A percentile compares a stretch with the other conserved stretches of the same genome.
Evolutionary conservation across 2,888 invertebrate genomes (phyloP).

Genomic region (Keiferia lycopersicella): DNA sequence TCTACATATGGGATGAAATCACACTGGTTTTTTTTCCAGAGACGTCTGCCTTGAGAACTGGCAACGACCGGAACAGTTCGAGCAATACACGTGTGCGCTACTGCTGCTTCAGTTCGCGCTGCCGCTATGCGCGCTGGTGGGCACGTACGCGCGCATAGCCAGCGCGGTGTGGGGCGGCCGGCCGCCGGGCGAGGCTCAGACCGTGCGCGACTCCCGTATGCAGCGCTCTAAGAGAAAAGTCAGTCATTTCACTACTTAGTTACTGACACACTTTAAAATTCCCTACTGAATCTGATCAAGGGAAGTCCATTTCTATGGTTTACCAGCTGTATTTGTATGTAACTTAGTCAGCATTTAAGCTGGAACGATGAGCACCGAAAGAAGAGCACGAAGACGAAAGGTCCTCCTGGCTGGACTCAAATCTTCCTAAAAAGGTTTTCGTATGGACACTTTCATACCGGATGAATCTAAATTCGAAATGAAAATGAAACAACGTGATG

Average conservation of each 20-base stretch:
- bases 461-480: too few relatives aligned
- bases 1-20: too few relatives aligned
- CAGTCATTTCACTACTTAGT: neutral
- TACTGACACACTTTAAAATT: too few relatives aligned
- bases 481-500: too few relatives aligned
- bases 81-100: conserved; percentile 88
- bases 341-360: neutral
- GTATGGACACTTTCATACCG: too few relatives aligned
- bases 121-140: conserved; percentile 89
- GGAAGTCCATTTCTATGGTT: neutral
- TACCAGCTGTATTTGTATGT: too few relatives aligned
- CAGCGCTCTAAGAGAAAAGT: conserved; percentile 85
- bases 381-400: too few relatives aligned
- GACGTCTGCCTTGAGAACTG: conserved; percentile 88
- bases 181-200: conserved; percentile 94
- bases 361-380: neutral
- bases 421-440: too few relatives aligned
- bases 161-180: conserved; percentile 92
- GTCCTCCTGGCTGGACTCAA: too few relatives aligned
- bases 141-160: conserved; percentile 93
- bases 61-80: conserved; percentile 83
- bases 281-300: neutral
- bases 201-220: conserved; percentile 89
- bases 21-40: conserved; percentile 70
- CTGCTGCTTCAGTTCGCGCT: conserved; percentile 92